These are phyloP conservation scores for Periophthalmus magnuspinnatus DNA, from an alignment of 2,797 vertebrate species.

Conservation along the genomic window DNA sequence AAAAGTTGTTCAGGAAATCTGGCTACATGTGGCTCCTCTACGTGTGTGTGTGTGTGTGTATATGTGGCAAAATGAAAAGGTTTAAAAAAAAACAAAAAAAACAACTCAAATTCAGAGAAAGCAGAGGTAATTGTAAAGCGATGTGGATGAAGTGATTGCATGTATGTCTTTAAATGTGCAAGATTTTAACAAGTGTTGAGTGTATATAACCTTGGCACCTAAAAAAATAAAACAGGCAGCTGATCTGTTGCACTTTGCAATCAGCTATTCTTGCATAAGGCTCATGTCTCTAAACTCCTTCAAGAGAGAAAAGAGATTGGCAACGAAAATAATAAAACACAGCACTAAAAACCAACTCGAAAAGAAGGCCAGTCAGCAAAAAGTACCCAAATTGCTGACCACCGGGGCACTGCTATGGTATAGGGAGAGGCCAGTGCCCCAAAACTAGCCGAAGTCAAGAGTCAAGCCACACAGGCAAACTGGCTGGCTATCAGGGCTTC, in stretches of 20 bases:
- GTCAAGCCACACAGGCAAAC: constrained; percentile 54
- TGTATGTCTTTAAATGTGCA: constrained; percentile 36
- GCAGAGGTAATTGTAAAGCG: constrained; percentile 62
- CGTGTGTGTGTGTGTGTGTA: constrained; percentile 57
- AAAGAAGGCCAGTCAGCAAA: constrained; percentile 50
- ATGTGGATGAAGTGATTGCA: constrained; percentile 37
- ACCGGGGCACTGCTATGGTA: constrained; percentile 46
- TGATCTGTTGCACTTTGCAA: constrained; percentile 40
- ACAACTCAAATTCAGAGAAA: constrained; percentile 61
- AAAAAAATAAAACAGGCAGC: constrained; percentile 39
- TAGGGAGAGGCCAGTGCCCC: constrained; percentile 23
- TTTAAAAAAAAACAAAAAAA: constrained; percentile 14
- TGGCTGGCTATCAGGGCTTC: constrained; percentile 41
- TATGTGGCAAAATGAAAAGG: constrained; percentile 52
- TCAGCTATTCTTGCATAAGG: constrained; percentile 70
- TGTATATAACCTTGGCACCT: constrained; percentile 66
- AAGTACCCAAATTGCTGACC: constrained; percentile 40
- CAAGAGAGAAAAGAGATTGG: constrained; percentile 42
- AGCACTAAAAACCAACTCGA: constrained; percentile 48
- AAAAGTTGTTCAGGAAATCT: constrained; percentile 45
- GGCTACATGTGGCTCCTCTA: constrained; percentile 67
- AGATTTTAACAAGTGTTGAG: constrained; percentile 12
- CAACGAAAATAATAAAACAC: constrained; percentile 47
- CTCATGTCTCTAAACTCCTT: constrained; percentile 55
- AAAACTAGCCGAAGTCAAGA: constrained; percentile 39